Base-by-base conservation (phyloP, 2,888 invertebrate genomes). In the Leptopilina myrica region DNA sequence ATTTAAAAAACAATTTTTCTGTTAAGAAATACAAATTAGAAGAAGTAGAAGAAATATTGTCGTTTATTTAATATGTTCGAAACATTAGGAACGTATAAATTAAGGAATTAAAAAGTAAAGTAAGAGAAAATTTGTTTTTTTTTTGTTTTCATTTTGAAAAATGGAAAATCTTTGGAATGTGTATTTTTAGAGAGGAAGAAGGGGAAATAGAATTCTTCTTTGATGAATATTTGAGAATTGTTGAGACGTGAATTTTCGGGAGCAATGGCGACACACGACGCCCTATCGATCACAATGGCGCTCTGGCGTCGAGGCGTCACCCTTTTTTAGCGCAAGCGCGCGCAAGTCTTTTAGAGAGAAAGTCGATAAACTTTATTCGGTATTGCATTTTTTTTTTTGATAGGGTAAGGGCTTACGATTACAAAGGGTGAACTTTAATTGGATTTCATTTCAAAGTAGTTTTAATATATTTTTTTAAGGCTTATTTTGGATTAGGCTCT, bases 221-320 rank as follows among this genome's bases (percentile, higher is more conserved):
- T 7, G 7, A 20, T 59, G 7, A 6, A 9, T 76, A 80, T 87
- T 84, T 82, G 82, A 81, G 82, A 77, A 66, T 65, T 77, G 75
- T 20, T 64, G n/a, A 53, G 46, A 64, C 56, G 62, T 53, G 26
- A 53, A 33, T 53, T 79, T 67, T 62, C 64, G 15, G 40, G 76
- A 75, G 78, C 67, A 90, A 92, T 92, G 91, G 90, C 91, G 89
- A 85, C 83, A 76, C 77, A 84, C 80, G 84, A 82, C 79, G 65
- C 79, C 59, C 73, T 89, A 90, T 90, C 85, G 91, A 91, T 91
- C 90, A 89, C 89, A 84, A 90, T 91, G 90, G 90, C 89, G 87
- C 84, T 83, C 81, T 80, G 85, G 86, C 85, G 85, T 84, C 84
- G 77, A 83, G 87, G 87, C 88, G 87, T 88, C 87, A 86, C 84